Evolutionary conservation across 53 echinoderm and acorn worm species (phyloP).

Genomic region (Temnopleurus reevesii): DNA sequence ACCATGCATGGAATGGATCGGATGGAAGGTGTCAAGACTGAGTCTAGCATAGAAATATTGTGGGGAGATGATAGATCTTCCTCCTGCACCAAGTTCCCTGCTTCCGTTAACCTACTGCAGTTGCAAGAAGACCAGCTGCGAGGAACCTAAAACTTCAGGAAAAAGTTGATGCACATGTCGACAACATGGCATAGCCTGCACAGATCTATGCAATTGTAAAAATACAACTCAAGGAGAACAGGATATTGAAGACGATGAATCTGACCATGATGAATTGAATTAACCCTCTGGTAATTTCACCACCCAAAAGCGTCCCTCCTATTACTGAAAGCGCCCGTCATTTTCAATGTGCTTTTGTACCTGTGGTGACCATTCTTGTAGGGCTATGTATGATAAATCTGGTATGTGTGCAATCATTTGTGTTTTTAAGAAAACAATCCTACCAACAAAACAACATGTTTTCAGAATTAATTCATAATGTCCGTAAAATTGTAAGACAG

Average conservation of each 20-base stretch:
- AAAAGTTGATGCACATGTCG: constrained; percentile 43
- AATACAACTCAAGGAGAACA: constrained; percentile 1
- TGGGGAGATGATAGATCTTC: constrained; percentile 57
- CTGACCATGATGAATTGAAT: constrained; percentile 23
- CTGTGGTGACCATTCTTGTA: too few relatives aligned
- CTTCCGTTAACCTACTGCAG: constrained; percentile 47
- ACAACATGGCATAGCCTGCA: not conserved
- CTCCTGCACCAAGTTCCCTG: constrained; percentile 58
- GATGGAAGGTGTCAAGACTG: too few relatives aligned
- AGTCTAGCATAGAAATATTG: constrained; percentile 5
- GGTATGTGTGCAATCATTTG: too few relatives aligned
- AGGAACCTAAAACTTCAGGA: constrained; percentile 29
- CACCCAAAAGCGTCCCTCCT: too few relatives aligned
- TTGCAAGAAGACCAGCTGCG: constrained; percentile 49
- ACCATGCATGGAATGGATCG: constrained; percentile 63
- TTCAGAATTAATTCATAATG: too few relatives aligned
- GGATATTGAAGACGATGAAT: not conserved
- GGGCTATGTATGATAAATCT: too few relatives aligned
- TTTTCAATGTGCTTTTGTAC: too few relatives aligned
- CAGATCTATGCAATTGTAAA: constrained; percentile 39
- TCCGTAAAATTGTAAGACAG: too few relatives aligned
- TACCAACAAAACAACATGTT: too few relatives aligned
- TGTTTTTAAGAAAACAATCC: too few relatives aligned
- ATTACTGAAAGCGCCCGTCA: too few relatives aligned
- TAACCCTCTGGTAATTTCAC: too few relatives aligned